Evolutionary conservation across 1,140 invertebrate species (phyloP), one percentile per base, ranked within the genome.

Genomic region (Pseudomyrmex cubaensis): DNA sequence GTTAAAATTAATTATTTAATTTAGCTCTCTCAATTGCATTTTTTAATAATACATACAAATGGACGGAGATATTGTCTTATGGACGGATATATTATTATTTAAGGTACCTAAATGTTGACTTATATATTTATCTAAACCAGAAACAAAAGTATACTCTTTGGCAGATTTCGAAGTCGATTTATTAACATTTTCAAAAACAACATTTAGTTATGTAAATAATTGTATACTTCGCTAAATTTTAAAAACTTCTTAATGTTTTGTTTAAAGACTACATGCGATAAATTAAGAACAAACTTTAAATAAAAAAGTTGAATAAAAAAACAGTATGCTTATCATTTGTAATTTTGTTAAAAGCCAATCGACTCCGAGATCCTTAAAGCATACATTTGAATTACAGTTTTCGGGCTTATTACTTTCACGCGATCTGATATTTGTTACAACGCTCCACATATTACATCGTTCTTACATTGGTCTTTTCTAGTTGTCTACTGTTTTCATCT

Each of bases 71-170:
- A 20, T 50, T 52, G 50, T 12, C 7, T 46, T 48, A 48, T 72
- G 76, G 76, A 80, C 66, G 56, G 66, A 78, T 59, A 46, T 70
- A 59, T 59, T 59, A 25, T 35, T 35, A 70, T 59, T 72, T 61
- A 67, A 44, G 20, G 2, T 78, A 78, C 69, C 35, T 78, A 69
- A 63, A 78, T n/a, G 20, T 10, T 66, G 12, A 13, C 7, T 80
- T 15, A 7, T 20, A 20, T 20, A 20, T 13, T 22, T 61, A 69
- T 0, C 10, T 2, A 15, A 25, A n/a, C 25, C 12, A 52, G 13
- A 22, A 69, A 69, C 22, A 67, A 20, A 7, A 67, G 9, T 57
- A 46, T 57, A 48, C 1, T 59, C 20, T 67, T 67, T 70, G 64
- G 63, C 20, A 48, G 35, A 77, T 12, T 57, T 69, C 10, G 20